Evolutionary conservation across 2,797 vertebrate genomes (phyloP).

Genomic region (Microctenopoma steveboyesi): DNA sequence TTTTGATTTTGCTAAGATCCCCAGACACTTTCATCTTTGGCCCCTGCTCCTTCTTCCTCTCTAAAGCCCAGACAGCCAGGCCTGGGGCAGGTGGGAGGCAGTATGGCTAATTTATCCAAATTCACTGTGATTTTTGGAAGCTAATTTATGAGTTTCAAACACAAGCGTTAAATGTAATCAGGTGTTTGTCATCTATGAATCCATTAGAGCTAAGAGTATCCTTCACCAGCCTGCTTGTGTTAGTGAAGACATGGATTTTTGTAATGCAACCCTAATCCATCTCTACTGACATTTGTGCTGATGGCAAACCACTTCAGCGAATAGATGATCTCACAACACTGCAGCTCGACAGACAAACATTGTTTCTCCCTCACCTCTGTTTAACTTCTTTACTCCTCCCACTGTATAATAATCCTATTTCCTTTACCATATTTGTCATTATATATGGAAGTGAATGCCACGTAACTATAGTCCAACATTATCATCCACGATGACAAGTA

Average conservation of each 20-base stretch:
- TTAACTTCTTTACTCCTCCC: too few relatives aligned
- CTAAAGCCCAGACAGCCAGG: slow-evolving; percentile 45
- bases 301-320: too few relatives aligned
- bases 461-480: too few relatives aligned
- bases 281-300: too few relatives aligned
- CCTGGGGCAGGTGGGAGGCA: slow-evolving; percentile 33
- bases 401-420: too few relatives aligned
- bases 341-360: too few relatives aligned
- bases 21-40: slow-evolving; percentile 89
- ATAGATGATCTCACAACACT: too few relatives aligned
- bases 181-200: not conserved
- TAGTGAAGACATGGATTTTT: too few relatives aligned
- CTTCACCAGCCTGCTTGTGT: not conserved
- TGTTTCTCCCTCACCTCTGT: too few relatives aligned
- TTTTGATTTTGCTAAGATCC: slow-evolving; percentile 88
- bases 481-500: too few relatives aligned
- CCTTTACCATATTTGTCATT: too few relatives aligned
- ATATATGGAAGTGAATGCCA: too few relatives aligned
- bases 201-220: slow-evolving; percentile 10
- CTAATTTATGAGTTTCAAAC: slow-evolving; percentile 62
- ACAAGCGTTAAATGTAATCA: slow-evolving; percentile 18
- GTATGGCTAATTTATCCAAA: slow-evolving; percentile 56
- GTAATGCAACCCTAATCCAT: not conserved
- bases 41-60: slow-evolving; percentile 51
- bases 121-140: slow-evolving; percentile 70